Conservation (phyloP, 2,888 invertebrate species). For the Oscheius sp. region DNA sequence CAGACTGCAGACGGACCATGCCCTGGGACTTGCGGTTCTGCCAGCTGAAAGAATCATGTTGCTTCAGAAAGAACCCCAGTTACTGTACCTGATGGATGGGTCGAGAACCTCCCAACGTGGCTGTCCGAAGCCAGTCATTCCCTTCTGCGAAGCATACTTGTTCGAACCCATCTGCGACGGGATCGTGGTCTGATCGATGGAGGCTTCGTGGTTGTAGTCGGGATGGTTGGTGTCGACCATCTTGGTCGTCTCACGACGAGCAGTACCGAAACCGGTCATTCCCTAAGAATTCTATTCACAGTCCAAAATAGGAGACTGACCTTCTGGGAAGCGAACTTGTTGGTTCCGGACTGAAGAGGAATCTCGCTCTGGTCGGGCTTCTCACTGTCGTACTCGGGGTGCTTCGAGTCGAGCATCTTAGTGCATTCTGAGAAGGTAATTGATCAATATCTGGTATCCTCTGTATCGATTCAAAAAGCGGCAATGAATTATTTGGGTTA, state of each 20-base stretch:
- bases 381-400: slow-evolving; percentile 73
- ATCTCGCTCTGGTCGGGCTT: slow-evolving; percentile 72
- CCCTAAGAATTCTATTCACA: slow-evolving; percentile 46
- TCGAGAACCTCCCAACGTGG: slow-evolving; percentile 71
- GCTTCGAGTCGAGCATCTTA: slow-evolving; percentile 73
- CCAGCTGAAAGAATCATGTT: slow-evolving; percentile 61
- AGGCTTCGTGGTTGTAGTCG: slow-evolving; percentile 71
- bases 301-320: slow-evolving; percentile 13
- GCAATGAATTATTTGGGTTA: no score
- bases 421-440: slow-evolving; percentile 57
- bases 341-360: slow-evolving; percentile 73
- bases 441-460: no score
- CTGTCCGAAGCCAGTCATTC: slow-evolving; percentile 73
- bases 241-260: slow-evolving; percentile 72
- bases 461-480: no score
- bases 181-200: slow-evolving; percentile 70
- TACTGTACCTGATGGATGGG: slow-evolving; percentile 20
- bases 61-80: not conserved
- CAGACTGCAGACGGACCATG: slow-evolving; percentile 71
- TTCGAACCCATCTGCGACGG: slow-evolving; percentile 72
- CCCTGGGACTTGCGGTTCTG: slow-evolving; percentile 72
- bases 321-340: slow-evolving; percentile 71
- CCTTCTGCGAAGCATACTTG: slow-evolving; percentile 73
- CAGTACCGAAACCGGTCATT: slow-evolving; percentile 73
- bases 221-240: slow-evolving; percentile 73